Evolutionary conservation across 2,888 invertebrate genomes (phyloP).

Genomic region (Macrosoma leucophasiata): DNA sequence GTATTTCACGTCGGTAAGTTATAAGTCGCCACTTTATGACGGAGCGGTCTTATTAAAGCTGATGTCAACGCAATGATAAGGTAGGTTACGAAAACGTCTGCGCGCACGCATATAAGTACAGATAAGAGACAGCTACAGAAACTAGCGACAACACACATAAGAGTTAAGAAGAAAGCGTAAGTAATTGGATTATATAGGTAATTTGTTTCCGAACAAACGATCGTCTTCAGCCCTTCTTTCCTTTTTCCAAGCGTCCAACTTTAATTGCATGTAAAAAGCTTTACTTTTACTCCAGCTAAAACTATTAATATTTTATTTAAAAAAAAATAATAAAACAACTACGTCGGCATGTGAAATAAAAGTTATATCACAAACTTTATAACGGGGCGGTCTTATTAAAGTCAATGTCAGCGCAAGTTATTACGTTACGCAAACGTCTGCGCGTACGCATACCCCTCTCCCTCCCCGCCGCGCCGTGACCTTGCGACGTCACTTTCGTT

Average conservation of each 20-base stretch:
- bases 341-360: background rate
- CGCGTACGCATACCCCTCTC: conserved; percentile 35
- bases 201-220: too few species aligned
- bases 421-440: conserved; percentile 37
- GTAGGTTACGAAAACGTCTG: conserved; percentile 37
- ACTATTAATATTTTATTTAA: background rate
- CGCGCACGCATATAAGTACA: conserved; percentile 40
- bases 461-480: conserved; percentile 25
- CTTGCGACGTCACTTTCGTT: conserved; percentile 41
- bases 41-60: conserved; percentile 20
- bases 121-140: too few species aligned
- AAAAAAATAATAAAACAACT: background rate
- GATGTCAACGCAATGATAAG: conserved; percentile 41
- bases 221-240: too few species aligned
- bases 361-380: conserved; percentile 1
- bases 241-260: too few species aligned
- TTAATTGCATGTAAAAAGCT: too few species aligned
- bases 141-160: too few species aligned
- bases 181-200: too few species aligned
- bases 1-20: too few species aligned
- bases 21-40: background rate
- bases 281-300: too few species aligned
- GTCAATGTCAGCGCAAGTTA: conserved; percentile 40
- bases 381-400: conserved; percentile 10
- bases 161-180: too few species aligned